Conservation (phyloP, 2,113 vertebrate genomes). For the Ptilonorhynchus violaceus region DNA sequence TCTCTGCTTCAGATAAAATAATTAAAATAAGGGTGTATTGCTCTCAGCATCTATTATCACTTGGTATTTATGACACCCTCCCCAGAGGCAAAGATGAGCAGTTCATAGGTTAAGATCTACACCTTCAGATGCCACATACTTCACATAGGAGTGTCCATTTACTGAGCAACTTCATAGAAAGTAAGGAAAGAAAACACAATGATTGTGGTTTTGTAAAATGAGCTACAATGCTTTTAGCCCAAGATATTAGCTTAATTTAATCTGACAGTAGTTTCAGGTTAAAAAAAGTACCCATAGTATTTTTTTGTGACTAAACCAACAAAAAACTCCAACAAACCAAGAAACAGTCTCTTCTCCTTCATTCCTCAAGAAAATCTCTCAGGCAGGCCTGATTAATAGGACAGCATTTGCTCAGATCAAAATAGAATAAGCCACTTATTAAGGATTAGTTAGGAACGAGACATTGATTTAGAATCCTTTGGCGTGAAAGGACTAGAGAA, state of each 20-base stretch:
- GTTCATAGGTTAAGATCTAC: not conserved
- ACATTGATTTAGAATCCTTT: not conserved
- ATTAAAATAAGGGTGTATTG: not conserved
- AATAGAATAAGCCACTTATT: constrained; percentile 23
- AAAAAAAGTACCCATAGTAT: not conserved
- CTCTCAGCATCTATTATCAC: not conserved
- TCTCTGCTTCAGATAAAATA: not conserved
- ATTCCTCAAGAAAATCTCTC: not conserved
- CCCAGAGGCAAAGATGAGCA: not conserved
- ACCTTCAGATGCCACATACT: not conserved
- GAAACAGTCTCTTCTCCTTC: not conserved
- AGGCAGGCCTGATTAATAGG: not conserved
- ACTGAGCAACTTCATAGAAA: not conserved
- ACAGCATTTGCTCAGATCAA: not conserved
- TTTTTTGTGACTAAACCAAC: not conserved
- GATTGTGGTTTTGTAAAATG: not conserved
- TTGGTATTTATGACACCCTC: not conserved
- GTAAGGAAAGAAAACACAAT: not conserved
- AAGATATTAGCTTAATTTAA: not conserved
- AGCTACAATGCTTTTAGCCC: not conserved
- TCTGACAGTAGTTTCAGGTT: not conserved
- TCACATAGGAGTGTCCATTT: not conserved
- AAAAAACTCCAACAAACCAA: not conserved
- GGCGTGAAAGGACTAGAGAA: not conserved
- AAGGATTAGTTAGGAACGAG: not conserved